phyloP scores from a whole-genome alignment of 2,888 invertebrate genomes.

The Ceraclea dissimilis region DNA sequence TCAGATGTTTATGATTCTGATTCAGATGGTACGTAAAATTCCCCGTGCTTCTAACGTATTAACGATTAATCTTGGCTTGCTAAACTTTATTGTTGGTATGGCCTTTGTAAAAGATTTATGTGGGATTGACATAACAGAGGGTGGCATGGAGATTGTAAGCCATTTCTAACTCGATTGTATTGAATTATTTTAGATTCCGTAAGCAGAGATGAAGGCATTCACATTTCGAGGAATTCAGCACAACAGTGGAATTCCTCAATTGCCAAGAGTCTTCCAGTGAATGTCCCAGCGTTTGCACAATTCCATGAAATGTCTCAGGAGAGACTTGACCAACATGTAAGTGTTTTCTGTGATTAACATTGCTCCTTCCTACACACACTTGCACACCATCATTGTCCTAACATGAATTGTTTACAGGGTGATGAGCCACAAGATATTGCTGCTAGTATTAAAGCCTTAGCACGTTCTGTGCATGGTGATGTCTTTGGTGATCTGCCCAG shows the following conservation, averaged over 20 bases:
- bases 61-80: not conserved
- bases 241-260: constrained; percentile 42
- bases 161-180: too few species aligned
- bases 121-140: too few species aligned
- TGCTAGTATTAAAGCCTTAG: constrained; percentile 86
- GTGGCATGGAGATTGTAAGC: too few species aligned
- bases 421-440: constrained; percentile 75
- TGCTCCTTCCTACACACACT: not conserved
- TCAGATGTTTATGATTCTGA: constrained; percentile 66
- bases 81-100: constrained; percentile 22
- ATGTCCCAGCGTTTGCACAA: constrained; percentile 57
- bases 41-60: not conserved
- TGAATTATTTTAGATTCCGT: constrained; percentile 38
- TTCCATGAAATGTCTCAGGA: constrained; percentile 27
- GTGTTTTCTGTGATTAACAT: too few species aligned
- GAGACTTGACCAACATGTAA: constrained; percentile 26
- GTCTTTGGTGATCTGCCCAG: constrained; percentile 83
- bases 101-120: not conserved
- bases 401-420: constrained; percentile 29
- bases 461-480: constrained; percentile 83
- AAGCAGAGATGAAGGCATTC: constrained; percentile 54
- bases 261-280: constrained; percentile 73
- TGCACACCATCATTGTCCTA: not conserved
- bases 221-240: constrained; percentile 39
- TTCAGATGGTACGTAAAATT: constrained; percentile 70